These are phyloP conservation scores for Agriopis marginaria DNA, from an alignment of 2,888 invertebrate genomes.

Conservation along the genomic window DNA sequence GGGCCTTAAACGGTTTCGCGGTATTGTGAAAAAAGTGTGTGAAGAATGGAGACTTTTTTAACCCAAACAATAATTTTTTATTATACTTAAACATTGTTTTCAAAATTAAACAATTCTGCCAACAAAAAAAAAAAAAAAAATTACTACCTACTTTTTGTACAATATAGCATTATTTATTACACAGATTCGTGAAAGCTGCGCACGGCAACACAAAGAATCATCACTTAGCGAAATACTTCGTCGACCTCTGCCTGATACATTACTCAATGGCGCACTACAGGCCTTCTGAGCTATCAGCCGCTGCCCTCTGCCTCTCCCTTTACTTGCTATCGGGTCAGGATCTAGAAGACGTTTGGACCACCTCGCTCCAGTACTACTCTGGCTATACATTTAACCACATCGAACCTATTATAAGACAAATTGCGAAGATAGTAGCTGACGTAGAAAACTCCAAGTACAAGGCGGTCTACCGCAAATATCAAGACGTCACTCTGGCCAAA, in stretches of 20 bases:
- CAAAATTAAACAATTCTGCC: too few relatives aligned
- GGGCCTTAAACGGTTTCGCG: too few relatives aligned
- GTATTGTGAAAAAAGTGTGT: too few relatives aligned
- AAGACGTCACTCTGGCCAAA: constrained; percentile 84
- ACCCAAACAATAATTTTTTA: too few relatives aligned
- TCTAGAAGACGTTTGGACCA: constrained; percentile 88
- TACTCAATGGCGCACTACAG: constrained; percentile 91
- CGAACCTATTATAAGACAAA: constrained; percentile 88
- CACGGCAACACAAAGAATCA: constrained; percentile 88
- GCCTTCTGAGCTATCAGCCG: constrained; percentile 94
- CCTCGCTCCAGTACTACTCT: constrained; percentile 91
- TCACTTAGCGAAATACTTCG: constrained; percentile 95
- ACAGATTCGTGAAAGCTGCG: constrained; percentile 87
- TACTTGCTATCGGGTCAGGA: constrained; percentile 83
- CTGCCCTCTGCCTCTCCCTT: constrained; percentile 91
- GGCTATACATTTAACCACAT: constrained; percentile 90
- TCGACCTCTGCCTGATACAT: constrained; percentile 94
- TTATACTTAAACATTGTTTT: too few relatives aligned
- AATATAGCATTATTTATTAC: constrained; percentile 16
- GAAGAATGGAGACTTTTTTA: too few relatives aligned
- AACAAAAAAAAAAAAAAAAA: too few relatives aligned
- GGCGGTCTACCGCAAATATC: constrained; percentile 90
- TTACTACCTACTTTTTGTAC: background rate
- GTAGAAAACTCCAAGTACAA: constrained; percentile 90
- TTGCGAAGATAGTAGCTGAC: constrained; percentile 90